Conservation (phyloP, 2,113 vertebrate species). For the Fregetta grallaria region DNA sequence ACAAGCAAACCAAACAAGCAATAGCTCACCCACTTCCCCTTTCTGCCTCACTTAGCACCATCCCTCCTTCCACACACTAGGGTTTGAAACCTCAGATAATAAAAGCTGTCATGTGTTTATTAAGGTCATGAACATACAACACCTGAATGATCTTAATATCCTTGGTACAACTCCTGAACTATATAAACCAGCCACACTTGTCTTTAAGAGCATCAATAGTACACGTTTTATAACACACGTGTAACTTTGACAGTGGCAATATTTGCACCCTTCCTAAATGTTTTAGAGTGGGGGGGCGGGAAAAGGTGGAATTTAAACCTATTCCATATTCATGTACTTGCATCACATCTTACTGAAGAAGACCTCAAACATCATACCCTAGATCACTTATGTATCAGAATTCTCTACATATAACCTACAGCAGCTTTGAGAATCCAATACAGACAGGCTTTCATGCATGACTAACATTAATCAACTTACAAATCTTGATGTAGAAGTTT, state of each 20-base stretch:
- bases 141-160: background rate
- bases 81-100: background rate
- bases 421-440: background rate
- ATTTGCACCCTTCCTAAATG: background rate
- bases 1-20: conserved; percentile 45
- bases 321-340: background rate
- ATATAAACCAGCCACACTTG: background rate
- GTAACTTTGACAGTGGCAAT: background rate
- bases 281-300: background rate
- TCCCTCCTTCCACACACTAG: background rate
- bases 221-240: background rate
- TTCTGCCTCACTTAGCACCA: conserved; percentile 19
- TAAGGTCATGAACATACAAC: conserved; percentile 8
- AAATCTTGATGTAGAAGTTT: conserved; percentile 21
- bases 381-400: background rate
- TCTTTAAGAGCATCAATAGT: background rate
- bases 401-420: background rate
- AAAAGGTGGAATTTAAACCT: background rate
- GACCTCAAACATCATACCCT: background rate
- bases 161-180: background rate
- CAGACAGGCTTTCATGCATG: background rate
- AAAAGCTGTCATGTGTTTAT: conserved; percentile 26
- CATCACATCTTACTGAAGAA: background rate
- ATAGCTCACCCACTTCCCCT: background rate
- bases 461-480: conserved; percentile 37